Conservation (phyloP, 2,797 vertebrate species). For the Pseudotriccus pelzelni region DNA sequence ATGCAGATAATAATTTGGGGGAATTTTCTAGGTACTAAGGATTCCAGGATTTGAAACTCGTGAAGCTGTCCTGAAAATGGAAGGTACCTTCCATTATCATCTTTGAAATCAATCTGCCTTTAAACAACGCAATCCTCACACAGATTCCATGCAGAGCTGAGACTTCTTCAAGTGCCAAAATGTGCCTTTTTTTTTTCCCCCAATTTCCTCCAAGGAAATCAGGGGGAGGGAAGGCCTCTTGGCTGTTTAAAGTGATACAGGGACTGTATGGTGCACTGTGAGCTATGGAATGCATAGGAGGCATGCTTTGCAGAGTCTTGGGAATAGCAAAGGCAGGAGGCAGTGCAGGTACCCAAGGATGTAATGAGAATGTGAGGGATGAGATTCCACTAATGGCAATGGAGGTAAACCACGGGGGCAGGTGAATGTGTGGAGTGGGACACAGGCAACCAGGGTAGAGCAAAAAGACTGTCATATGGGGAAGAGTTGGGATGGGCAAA, state of each 20-base stretch:
- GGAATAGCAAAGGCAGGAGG: neutral
- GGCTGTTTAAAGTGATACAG: neutral
- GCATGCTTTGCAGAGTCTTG: neutral
- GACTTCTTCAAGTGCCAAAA: neutral
- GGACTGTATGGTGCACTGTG: neutral
- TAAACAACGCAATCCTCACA: neutral
- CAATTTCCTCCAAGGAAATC: neutral
- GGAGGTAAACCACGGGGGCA: neutral
- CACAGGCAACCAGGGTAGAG: neutral
- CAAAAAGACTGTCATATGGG: neutral
- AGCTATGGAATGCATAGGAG: neutral
- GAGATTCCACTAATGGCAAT: neutral
- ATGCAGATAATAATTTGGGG: neutral
- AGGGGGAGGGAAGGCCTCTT: neutral
- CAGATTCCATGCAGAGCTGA: neutral
- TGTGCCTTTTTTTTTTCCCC: neutral
- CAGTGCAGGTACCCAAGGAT: neutral
- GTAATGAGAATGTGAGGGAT: neutral
- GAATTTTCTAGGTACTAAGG: neutral
- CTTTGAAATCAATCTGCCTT: neutral
- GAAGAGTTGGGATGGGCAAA: neutral
- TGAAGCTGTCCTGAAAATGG: neutral
- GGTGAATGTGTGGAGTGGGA: neutral
- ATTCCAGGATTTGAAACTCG: neutral
- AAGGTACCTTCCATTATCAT: neutral